These are phyloP conservation scores for Ditylenchus dipsaci DNA, from an alignment of 1,140 invertebrate species.

Conservation along the genomic window DNA sequence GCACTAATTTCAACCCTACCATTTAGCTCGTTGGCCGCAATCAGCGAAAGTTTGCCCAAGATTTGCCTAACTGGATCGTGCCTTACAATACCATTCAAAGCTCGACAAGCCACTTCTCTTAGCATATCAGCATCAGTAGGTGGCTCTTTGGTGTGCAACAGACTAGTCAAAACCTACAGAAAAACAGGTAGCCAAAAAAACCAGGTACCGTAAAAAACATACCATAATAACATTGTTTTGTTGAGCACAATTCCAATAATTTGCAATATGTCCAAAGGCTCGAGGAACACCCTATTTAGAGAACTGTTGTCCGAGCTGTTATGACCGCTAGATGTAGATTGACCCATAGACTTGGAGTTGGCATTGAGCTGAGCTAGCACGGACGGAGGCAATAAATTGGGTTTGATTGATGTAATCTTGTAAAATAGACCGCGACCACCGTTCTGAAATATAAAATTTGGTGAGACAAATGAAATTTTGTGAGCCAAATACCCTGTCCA, in stretches of 20 bases:
- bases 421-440: neutral
- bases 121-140: conserved; percentile 93
- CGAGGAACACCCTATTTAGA: conserved; percentile 12
- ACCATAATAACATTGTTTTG: conserved; percentile 46
- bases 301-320: neutral
- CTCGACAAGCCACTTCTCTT: conserved; percentile 71
- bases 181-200: neutral
- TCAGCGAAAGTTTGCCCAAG: conserved; percentile 86
- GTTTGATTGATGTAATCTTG: neutral
- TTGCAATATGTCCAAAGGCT: conserved; percentile 15
- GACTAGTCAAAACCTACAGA: conserved; percentile 21
- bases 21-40: conserved; percentile 86
- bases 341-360: neutral
- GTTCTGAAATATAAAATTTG: neutral
- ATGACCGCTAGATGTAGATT: neutral
- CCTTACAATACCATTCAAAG: conserved; percentile 81
- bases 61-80: conserved; percentile 88
- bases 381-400: neutral
- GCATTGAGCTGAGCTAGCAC: neutral
- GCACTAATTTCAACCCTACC: conserved; percentile 62
- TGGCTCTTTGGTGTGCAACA: conserved; percentile 61
- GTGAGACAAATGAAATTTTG: neutral
- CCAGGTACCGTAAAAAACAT: neutral
- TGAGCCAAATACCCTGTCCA: conserved; percentile 14
- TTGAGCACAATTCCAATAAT: conserved; percentile 37